These are phyloP conservation scores for Podotricha telesiphe DNA, from an alignment of 2,888 invertebrate genomes.

Conservation along the genomic window DNA sequence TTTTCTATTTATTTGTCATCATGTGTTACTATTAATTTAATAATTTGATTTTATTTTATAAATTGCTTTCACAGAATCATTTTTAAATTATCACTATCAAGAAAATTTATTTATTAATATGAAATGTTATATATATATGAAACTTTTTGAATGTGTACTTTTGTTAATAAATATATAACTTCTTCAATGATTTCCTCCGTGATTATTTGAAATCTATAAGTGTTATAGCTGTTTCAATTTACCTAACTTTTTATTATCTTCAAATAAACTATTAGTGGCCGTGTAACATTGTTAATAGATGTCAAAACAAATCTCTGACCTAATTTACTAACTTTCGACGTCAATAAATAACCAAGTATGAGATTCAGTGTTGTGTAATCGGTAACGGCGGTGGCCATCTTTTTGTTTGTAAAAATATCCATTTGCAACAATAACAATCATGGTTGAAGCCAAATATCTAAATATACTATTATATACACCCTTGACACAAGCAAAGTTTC, in stretches of 20 bases:
- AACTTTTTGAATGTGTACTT: too few species aligned
- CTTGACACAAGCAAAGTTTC: conserved; percentile 1
- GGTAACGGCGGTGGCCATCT: background rate
- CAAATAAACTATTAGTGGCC: conserved; percentile 34
- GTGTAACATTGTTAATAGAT: conserved; percentile 47
- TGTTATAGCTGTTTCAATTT: too few species aligned
- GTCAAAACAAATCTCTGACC: conserved; percentile 44
- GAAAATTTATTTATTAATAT: too few species aligned
- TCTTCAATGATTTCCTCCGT: too few species aligned
- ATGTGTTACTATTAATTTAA: too few species aligned
- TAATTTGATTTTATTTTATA: too few species aligned
- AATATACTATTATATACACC: background rate
- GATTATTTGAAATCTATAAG: too few species aligned
- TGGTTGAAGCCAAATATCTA: background rate
- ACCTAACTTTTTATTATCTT: background rate
- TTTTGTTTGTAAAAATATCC: background rate
- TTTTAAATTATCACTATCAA: too few species aligned
- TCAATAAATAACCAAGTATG: background rate
- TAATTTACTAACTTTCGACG: conserved; percentile 42
- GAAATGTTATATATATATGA: too few species aligned
- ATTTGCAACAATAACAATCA: background rate
- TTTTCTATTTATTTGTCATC: too few species aligned
- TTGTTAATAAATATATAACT: too few species aligned
- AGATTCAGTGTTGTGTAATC: background rate
- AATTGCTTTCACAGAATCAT: too few species aligned